Evolutionary conservation across 2,797 vertebrate genomes (phyloP), one percentile per base, ranked within the genome.

Genomic region (Manis javanica): DNA sequence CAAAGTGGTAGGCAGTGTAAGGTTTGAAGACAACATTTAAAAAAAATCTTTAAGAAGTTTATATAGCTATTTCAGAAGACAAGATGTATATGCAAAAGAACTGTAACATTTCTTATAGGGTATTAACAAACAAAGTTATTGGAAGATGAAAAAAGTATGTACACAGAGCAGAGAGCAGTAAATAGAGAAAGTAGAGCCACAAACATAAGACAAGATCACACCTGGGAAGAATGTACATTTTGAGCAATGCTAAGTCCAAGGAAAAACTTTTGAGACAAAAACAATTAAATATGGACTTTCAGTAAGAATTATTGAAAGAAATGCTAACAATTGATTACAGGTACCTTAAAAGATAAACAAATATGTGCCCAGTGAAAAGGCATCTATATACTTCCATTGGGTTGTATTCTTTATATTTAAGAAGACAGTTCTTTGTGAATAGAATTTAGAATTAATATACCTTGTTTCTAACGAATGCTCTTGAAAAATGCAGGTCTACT

Each of bases 401-500:
- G 46, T 64, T 90, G 49, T 89, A 18, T 21, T 78, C 37, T 81
- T 79, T 59, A 82, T 31, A 71, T 57, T 79, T 68, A 63, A 96
- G 69, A 90, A 90, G 82, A 74, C 12, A 21, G 55, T 68, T 96
- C 53, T 71, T 92, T 91, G 66, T 0, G 0, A 96, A 63, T 4
- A 82, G 29, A 85, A 74, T 3, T 31, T 5, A 66, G 94, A 89
- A 97, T 81, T 88, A 91, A 82, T 34, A 49, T 29, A 75, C 64
- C 8, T 83, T 21, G 7, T 72, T 94, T 0, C 46, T 78, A 75
- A 96, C 90, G 95, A 96, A 12, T 15, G 49, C 2, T 53, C 39
- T 88, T 97, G 77, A 96, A 91, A 96, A 88, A 77, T 96, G 26
- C 12, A 95, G 0, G 0, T 81, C 85, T 96, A 90, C 77, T 96